Evolutionary conservation across 2,797 vertebrate genomes (phyloP).

Genomic region (Atherinosoma microstoma): DNA sequence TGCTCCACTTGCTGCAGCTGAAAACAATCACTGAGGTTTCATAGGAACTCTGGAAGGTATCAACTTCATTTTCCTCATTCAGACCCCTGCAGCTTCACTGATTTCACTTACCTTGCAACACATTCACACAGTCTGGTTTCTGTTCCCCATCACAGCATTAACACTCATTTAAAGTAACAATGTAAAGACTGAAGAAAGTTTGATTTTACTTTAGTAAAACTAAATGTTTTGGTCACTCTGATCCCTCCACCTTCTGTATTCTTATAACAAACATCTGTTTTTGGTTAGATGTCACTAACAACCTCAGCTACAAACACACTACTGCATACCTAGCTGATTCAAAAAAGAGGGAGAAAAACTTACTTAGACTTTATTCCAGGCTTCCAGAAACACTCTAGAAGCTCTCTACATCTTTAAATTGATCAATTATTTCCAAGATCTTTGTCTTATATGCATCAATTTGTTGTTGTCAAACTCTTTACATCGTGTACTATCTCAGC

Average conservation of each 20-base stretch:
- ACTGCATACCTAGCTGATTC: too few species aligned
- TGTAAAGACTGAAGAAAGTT: neutral
- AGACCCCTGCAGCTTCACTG: neutral
- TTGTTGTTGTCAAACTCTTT: neutral
- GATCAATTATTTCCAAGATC: too few species aligned
- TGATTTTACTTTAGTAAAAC: neutral
- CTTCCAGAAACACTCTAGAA: too few species aligned
- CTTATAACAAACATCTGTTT: constrained; percentile 6
- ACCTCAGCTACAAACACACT: neutral
- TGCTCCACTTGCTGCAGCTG: neutral
- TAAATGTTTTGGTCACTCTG: constrained; percentile 8
- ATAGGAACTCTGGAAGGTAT: neutral
- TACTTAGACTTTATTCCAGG: too few species aligned
- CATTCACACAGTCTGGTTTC: neutral
- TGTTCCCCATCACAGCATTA: neutral
- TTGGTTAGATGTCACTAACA: constrained; percentile 5
- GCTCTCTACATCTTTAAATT: too few species aligned
- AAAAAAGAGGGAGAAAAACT: too few species aligned
- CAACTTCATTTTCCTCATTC: neutral
- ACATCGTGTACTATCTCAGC: too few species aligned
- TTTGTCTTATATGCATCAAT: neutral
- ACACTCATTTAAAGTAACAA: neutral
- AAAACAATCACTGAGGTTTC: neutral
- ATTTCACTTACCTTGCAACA: neutral
- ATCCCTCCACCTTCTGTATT: neutral